Percentiles rank a stretch among this genome's conserved stretches.
These are phyloP conservation scores for Castor canadensis DNA, from an alignment of 2,113 vertebrate species.

Conservation along the genomic window DNA sequence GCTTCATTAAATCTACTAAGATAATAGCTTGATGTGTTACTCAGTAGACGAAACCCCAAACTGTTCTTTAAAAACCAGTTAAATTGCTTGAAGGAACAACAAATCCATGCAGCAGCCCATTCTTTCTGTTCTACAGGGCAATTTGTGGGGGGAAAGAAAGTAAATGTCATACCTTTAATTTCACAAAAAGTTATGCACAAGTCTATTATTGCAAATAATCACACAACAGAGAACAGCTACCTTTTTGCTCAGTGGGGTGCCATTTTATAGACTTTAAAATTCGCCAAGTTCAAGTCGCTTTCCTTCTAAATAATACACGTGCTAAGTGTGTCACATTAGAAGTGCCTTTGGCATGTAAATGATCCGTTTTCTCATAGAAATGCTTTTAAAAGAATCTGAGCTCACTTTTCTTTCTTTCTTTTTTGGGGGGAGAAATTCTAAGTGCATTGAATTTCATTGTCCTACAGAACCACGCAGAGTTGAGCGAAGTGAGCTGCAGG, in stretches of 20 bases:
- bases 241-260: slow-evolving; percentile 96
- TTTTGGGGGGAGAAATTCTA: slow-evolving; percentile 84
- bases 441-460: slow-evolving; percentile 92
- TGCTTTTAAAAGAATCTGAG: slow-evolving; percentile 89
- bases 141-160: slow-evolving; percentile 87
- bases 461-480: slow-evolving; percentile 89
- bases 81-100: slow-evolving; percentile 86
- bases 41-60: slow-evolving; percentile 85
- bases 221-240: slow-evolving; percentile 94
- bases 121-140: slow-evolving; percentile 87
- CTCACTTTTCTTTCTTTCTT: slow-evolving; percentile 82
- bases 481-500: slow-evolving; percentile 88
- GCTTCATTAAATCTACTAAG: slow-evolving; percentile 82
- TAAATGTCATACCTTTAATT: slow-evolving; percentile 94
- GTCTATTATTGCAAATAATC: slow-evolving; percentile 99
- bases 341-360: slow-evolving; percentile 94
- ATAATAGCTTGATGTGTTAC: slow-evolving; percentile 85
- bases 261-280: slow-evolving; percentile 97
- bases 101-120: slow-evolving; percentile 84
- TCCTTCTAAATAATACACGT: slow-evolving; percentile 95
- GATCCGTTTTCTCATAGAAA: slow-evolving; percentile 93
- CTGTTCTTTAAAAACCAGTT: slow-evolving; percentile 87
- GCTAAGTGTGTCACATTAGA: slow-evolving; percentile 97
- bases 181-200: slow-evolving; percentile 93
- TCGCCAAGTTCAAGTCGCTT: slow-evolving; percentile 93